A percentile compares a stretch with the other conserved stretches of the same genome.
Evolutionary conservation across 2,113 vertebrate genomes (phyloP).

Genomic region (Brachypteracias leptosomus): DNA sequence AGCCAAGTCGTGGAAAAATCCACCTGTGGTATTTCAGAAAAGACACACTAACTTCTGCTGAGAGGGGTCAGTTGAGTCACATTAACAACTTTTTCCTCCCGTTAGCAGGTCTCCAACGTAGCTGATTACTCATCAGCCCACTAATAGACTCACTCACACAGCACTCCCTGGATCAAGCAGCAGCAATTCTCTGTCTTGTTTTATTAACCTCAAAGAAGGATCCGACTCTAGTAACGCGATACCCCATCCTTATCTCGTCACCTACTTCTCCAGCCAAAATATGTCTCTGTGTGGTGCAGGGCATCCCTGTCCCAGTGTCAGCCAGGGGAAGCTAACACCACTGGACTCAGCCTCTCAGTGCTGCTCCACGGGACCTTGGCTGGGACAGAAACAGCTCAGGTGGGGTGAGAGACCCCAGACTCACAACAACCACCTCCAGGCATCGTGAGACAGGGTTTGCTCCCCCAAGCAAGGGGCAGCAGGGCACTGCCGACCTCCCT

Average conservation of each 20-base stretch:
- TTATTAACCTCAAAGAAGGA: conserved; percentile 36
- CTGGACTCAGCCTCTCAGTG: fast-evolving
- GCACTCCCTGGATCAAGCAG: conserved; percentile 3
- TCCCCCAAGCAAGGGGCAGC: neutral
- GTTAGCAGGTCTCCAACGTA: conserved; percentile 48
- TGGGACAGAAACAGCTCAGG: neutral
- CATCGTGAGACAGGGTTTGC: fast-evolving
- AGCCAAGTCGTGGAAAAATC: conserved; percentile 25
- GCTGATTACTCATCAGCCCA: conserved; percentile 56
- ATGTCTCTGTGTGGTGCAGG: fast-evolving
- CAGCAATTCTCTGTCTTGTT: conserved; percentile 52
- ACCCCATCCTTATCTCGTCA: conserved; percentile 18
- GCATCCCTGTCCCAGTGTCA: neutral
- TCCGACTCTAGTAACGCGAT: neutral
- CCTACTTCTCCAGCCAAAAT: neutral
- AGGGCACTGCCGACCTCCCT: fast-evolving
- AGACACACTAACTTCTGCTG: neutral
- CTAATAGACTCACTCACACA: conserved; percentile 34
- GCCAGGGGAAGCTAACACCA: neutral
- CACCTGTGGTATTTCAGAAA: conserved; percentile 54
- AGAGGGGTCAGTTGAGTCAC: conserved; percentile 65
- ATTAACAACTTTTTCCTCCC: conserved; percentile 27
- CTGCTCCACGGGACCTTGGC: fast-evolving
- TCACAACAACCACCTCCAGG: neutral
- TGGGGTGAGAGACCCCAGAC: neutral